phyloP scores from a whole-genome alignment of 2,797 vertebrate species.

The Poecile montanus region DNA sequence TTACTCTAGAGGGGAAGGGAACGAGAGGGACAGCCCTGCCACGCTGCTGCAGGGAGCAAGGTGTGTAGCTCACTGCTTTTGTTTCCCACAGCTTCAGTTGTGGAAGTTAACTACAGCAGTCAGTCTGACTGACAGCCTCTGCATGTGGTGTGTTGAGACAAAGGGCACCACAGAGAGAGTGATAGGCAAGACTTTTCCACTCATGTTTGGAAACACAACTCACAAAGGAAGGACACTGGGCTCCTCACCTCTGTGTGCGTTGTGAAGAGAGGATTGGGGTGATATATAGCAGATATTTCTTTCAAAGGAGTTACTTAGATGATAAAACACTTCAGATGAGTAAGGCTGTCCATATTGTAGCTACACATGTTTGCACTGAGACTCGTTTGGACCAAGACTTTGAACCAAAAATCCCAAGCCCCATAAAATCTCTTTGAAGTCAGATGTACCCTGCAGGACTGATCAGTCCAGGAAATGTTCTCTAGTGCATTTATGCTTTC shows the following conservation, averaged over 20 bases:
- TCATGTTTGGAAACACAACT: neutral
- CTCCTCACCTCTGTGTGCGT: neutral
- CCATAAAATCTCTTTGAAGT: neutral
- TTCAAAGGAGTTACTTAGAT: neutral
- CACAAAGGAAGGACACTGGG: neutral
- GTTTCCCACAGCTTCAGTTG: neutral
- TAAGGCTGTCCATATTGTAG: neutral
- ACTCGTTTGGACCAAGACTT: neutral
- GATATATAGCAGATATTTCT: neutral
- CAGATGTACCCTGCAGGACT: neutral
- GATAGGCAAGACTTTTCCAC: neutral
- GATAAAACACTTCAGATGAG: neutral
- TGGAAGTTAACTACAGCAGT: neutral
- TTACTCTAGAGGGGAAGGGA: rapidly evolving
- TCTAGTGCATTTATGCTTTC: neutral
- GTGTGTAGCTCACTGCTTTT: neutral
- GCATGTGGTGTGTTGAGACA: neutral
- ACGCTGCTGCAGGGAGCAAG: neutral
- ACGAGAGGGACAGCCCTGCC: neutral
- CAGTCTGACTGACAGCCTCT: neutral
- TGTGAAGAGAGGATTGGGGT: neutral
- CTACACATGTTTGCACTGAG: neutral
- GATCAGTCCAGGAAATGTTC: neutral
- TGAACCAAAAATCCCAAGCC: neutral
- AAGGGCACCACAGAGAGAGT: neutral